Percentiles rank a stretch among this genome's conserved stretches.
These are phyloP conservation scores for Drosophila fungiperda DNA, from an alignment of 2,888 invertebrate species.

Conservation along the genomic window DNA sequence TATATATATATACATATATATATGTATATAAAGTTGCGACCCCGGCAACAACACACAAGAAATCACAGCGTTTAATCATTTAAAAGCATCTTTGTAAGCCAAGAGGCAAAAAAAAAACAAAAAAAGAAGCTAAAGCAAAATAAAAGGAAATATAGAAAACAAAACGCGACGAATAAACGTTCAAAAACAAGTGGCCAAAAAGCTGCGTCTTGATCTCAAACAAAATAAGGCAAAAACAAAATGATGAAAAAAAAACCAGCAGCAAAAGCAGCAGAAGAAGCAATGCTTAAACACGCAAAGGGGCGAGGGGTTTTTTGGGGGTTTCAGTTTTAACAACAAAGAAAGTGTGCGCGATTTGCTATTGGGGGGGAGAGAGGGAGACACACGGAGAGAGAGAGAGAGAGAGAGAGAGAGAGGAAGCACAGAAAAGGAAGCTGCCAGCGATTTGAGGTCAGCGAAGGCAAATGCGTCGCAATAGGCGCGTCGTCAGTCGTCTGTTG, in stretches of 20 bases:
- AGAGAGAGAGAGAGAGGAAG: background rate
- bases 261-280: conserved; percentile 28
- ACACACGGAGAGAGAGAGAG: background rate
- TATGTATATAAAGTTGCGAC: conserved; percentile 41
- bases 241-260: conserved; percentile 4
- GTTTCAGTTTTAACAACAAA: conserved; percentile 36
- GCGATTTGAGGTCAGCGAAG: conserved; percentile 68
- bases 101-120: conserved; percentile 35
- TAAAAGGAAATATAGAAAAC: conserved; percentile 37
- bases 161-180: conserved; percentile 61
- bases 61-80: conserved; percentile 77
- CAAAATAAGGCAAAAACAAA: conserved; percentile 13
- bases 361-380: background rate
- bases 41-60: conserved; percentile 56
- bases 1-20: conserved; percentile 2
- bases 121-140: conserved; percentile 29
- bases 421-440: conserved; percentile 20
- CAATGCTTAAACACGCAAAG: conserved; percentile 47
- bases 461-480: conserved; percentile 70
- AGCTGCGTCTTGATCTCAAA: conserved; percentile 59
- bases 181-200: conserved; percentile 56
- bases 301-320: background rate
- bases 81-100: conserved; percentile 75
- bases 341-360: conserved; percentile 34
- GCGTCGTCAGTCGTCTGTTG: conserved; percentile 45